Base-by-base conservation (phyloP, 2,797 vertebrate genomes). In the Tolypeutes matacus region DNA sequence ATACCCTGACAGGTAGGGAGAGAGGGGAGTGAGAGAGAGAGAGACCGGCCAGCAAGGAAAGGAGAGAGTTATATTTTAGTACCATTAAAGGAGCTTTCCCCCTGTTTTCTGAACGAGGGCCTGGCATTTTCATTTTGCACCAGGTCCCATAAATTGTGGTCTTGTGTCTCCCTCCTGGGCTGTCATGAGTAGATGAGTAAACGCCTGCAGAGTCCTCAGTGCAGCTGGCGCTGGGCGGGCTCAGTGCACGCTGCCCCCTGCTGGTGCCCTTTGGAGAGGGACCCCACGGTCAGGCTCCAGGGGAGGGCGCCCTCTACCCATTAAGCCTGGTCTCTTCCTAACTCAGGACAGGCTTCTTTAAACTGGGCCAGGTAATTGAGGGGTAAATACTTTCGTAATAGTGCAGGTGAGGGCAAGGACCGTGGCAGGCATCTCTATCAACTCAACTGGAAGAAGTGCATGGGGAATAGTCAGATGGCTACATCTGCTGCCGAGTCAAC, bases 51-150 rank as follows among this genome's bases (percentile, higher is more conserved):
- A 31, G 72, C n/a, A 49, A 86, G 69, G 75, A 86, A 81, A 39
- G 18, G 23, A 73, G 60, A n/a, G 78, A 20, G 1, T 62, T 42
- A 31, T 64, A 27, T 60, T 93, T 95, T 90, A 53, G 65, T 56
- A 49, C 31, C 11, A 73, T 86, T 95, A 86, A 92, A 8, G 62
- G 29, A 12, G 51, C 60, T 56, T 88, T 84, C 31, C 36, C n/a
- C 58, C 6, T 67, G 42, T 29, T 81, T 91, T 88, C 93, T 84
- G 72, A 76, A 86, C 46, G 80, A 77, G 11, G 7, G 3, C 39
- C 31, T 14, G 17, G 2, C 20, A 11, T 42, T 91, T 85, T 42
- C 17, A 69, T n/a, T 95, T 90, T 73, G 7, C 10, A 9, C 0
- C 39, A 21, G n/a, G 49, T 27, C 60, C 20, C 51, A 51, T 5